Percentiles rank a stretch among this genome's conserved stretches.
Conservation (phyloP, 2,888 invertebrate genomes). For the Entomobrya multifasciata region DNA sequence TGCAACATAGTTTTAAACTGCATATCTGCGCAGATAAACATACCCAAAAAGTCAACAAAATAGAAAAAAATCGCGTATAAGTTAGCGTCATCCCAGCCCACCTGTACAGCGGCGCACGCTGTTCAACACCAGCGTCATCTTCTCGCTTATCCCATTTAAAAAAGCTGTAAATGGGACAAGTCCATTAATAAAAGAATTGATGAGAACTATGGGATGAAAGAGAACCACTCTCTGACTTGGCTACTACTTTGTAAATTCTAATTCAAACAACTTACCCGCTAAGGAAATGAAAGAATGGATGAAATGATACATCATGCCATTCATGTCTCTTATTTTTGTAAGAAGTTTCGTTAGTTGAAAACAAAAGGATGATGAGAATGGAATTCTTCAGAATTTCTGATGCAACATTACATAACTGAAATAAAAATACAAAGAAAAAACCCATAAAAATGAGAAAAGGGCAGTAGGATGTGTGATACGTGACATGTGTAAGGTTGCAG, state of each 20-base stretch:
- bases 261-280: conserved; percentile 2
- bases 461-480: background rate
- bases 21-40: background rate
- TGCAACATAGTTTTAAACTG: conserved; percentile 16
- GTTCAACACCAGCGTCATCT: conserved; percentile 1
- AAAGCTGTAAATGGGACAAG: conserved; percentile 54
- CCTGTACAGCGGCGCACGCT: conserved; percentile 22
- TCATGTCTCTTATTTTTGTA: background rate
- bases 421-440: background rate
- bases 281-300: background rate
- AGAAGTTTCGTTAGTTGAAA: background rate
- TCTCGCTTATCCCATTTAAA: conserved; percentile 7
- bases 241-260: too few species aligned
- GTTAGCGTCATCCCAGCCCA: conserved; percentile 15
- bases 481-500: too few species aligned
- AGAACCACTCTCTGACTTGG: conserved; percentile 13
- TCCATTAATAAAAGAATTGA: conserved; percentile 49
- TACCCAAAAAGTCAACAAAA: conserved; percentile 7
- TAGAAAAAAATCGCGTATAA: background rate
- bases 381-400: conserved; percentile 24
- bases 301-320: background rate
- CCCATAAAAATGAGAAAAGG: background rate
- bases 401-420: background rate
- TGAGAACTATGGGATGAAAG: conserved; percentile 25
- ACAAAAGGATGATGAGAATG: conserved; percentile 42